These are phyloP conservation scores for Spizella passerina DNA, from an alignment of 2,797 vertebrate genomes.

Conservation along the genomic window DNA sequence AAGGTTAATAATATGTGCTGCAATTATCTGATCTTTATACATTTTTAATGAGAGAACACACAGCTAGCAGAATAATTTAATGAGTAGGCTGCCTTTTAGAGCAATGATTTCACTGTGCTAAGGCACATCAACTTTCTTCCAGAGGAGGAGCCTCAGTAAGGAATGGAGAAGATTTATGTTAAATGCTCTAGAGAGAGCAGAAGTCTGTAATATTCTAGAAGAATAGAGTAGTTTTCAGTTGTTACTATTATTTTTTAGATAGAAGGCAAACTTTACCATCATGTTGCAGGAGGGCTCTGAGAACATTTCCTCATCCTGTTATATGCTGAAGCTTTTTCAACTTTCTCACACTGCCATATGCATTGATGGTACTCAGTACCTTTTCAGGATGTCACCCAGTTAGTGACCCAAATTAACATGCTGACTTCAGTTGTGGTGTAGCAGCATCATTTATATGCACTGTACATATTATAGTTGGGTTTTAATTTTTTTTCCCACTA, in stretches of 20 bases:
- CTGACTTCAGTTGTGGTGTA: not conserved
- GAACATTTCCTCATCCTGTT: constrained; percentile 1
- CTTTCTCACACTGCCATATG: not conserved
- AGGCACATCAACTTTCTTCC: constrained; percentile 73
- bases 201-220: constrained; percentile 70
- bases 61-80: constrained; percentile 81
- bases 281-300: constrained; percentile 58
- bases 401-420: not conserved
- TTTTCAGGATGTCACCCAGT: not conserved
- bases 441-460: not conserved
- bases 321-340: not conserved
- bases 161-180: constrained; percentile 68
- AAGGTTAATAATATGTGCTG: constrained; percentile 75
- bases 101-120: constrained; percentile 65
- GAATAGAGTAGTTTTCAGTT: constrained; percentile 8
- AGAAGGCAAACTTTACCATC: constrained; percentile 45
- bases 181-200: constrained; percentile 67
- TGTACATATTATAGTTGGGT: not conserved
- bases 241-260: constrained; percentile 24
- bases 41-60: constrained; percentile 83
- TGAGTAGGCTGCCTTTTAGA: constrained; percentile 72
- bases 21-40: constrained; percentile 81
- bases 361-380: not conserved
- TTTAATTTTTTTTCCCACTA: not conserved
- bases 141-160: constrained; percentile 63